Conservation (phyloP, 2,888 invertebrate species). For the Scaptodrosophila latifasciaeformis region DNA sequence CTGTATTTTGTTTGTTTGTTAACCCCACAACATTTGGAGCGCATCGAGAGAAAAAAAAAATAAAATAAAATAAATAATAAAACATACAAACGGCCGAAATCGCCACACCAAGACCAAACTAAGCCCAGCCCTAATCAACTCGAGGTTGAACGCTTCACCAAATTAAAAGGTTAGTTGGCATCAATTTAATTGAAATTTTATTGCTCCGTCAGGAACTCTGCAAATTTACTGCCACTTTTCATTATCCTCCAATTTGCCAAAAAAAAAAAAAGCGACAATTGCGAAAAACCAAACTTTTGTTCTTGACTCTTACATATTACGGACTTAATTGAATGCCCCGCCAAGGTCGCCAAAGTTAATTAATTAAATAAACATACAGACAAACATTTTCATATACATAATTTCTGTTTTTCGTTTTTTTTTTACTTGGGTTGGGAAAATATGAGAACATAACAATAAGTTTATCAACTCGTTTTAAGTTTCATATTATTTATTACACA, state of each 20-base stretch:
- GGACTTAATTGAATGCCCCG: slow-evolving; percentile 1
- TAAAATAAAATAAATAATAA: background rate
- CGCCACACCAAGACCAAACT: background rate
- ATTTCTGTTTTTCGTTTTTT: too few species aligned
- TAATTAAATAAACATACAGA: background rate
- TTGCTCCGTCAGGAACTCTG: background rate
- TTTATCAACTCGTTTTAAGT: too few species aligned
- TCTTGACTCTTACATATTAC: too few species aligned
- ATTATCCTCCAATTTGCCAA: background rate
- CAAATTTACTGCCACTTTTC: background rate
- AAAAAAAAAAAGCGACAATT: too few species aligned
- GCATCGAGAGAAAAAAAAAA: slow-evolving; percentile 27
- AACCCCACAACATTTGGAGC: slow-evolving; percentile 36
- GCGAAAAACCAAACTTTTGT: too few species aligned
- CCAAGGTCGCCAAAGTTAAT: slow-evolving; percentile 4
- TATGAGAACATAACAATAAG: too few species aligned
- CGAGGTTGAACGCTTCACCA: background rate
- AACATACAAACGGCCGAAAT: background rate
- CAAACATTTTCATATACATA: too few species aligned
- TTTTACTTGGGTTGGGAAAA: too few species aligned
- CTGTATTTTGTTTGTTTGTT: slow-evolving; percentile 16
- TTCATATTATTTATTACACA: too few species aligned
- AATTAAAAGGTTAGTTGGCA: background rate
- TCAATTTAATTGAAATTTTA: background rate
- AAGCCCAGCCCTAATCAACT: background rate